Conservation (phyloP, 2,797 vertebrate genomes). For the Phataginus tetradactyla region DNA sequence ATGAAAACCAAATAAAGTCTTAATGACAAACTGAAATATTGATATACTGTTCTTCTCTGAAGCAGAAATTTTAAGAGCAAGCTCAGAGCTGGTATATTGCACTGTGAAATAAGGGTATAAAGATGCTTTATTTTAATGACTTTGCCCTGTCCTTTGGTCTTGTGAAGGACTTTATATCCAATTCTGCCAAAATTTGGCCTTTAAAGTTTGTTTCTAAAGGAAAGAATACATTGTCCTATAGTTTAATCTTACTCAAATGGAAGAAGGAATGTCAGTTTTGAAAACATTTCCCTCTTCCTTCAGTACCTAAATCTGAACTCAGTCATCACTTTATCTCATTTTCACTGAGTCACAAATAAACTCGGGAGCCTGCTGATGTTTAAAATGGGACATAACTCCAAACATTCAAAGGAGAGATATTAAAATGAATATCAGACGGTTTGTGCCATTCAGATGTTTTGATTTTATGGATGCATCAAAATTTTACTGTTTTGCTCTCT, state of each 20-base stretch:
- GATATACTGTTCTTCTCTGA: constrained; percentile 56
- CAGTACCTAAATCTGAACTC: constrained; percentile 47
- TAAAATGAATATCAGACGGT: neutral
- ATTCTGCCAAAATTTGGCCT: constrained; percentile 25
- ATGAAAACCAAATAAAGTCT: constrained; percentile 76
- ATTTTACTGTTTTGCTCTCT: constrained; percentile 18
- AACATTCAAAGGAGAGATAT: neutral
- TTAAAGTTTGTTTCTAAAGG: constrained; percentile 50
- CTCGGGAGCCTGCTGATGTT: neutral
- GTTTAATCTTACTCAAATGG: constrained; percentile 41
- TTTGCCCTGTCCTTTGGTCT: constrained; percentile 30
- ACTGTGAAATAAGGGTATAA: constrained; percentile 45
- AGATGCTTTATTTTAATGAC: constrained; percentile 54
- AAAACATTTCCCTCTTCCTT: constrained; percentile 36
- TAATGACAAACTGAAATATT: constrained; percentile 59
- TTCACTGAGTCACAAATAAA: constrained; percentile 49
- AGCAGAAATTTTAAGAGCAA: constrained; percentile 54
- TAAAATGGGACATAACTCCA: neutral
- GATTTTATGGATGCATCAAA: neutral
- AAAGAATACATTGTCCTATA: neutral
- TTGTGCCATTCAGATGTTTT: neutral
- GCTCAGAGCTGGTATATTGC: constrained; percentile 29
- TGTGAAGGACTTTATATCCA: constrained; percentile 3
- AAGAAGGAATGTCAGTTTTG: constrained; percentile 5
- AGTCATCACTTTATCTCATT: neutral